These are phyloP conservation scores for Platyscapa corneri DNA, from an alignment of 1,140 invertebrate genomes.

Conservation along the genomic window DNA sequence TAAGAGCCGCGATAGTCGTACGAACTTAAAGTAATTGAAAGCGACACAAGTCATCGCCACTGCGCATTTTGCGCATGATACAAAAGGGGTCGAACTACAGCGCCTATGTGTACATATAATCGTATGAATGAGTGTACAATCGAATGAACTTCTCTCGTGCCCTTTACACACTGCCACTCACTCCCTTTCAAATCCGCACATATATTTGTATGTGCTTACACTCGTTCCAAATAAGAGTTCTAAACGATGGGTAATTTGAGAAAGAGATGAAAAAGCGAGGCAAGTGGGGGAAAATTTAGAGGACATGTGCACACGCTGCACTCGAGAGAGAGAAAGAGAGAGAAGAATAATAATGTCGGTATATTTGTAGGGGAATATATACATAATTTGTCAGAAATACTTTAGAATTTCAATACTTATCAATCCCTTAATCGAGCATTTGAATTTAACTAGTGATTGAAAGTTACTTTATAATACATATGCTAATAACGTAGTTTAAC, in stretches of 20 bases:
- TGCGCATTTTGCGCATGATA: slow-evolving; percentile 15
- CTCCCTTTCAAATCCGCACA: slow-evolving; percentile 14
- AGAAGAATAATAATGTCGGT: too few species aligned
- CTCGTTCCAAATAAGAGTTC: slow-evolving; percentile 68
- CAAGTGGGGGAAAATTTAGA: neutral
- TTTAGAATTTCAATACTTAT: too few species aligned
- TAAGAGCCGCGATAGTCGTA: neutral
- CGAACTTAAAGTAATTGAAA: slow-evolving; percentile 46
- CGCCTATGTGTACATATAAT: slow-evolving; percentile 15
- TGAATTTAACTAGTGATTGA: too few species aligned
- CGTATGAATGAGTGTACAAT: slow-evolving; percentile 47
- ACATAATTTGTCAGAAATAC: too few species aligned
- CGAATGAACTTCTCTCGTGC: slow-evolving; percentile 43
- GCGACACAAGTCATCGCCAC: slow-evolving; percentile 22
- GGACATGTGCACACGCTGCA: neutral
- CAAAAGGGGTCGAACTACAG: slow-evolving; percentile 12
- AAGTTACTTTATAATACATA: too few species aligned
- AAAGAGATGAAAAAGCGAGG: slow-evolving; percentile 27
- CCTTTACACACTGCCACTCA: slow-evolving; percentile 7
- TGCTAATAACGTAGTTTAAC: too few species aligned
- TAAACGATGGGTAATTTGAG: slow-evolving; percentile 73
- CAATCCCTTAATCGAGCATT: too few species aligned
- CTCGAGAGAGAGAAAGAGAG: too few species aligned
- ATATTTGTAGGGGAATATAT: too few species aligned
- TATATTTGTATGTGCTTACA: slow-evolving; percentile 63